phyloP scores from a whole-genome alignment of 2,888 invertebrate species.

The Euplagia quadripunctaria region DNA sequence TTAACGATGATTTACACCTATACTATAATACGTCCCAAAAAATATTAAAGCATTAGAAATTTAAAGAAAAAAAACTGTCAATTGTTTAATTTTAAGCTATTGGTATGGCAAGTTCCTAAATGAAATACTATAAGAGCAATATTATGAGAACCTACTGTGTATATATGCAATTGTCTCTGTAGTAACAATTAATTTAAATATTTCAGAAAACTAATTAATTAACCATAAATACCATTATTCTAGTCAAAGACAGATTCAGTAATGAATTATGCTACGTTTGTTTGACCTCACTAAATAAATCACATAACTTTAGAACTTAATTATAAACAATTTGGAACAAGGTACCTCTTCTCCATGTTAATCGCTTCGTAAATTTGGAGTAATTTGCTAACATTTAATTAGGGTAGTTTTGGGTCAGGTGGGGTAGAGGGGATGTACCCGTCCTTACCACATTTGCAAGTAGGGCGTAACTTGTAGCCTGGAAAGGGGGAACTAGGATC shows the following conservation, averaged over 20 bases:
- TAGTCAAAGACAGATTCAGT: background rate
- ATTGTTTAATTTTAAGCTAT: too few relatives aligned
- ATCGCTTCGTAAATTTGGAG: slow-evolving; percentile 5
- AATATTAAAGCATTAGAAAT: too few relatives aligned
- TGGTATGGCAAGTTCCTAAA: too few relatives aligned
- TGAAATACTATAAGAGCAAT: too few relatives aligned
- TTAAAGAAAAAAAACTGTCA: too few relatives aligned
- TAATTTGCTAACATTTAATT: slow-evolving; percentile 22
- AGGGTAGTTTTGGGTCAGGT: slow-evolving; percentile 15
- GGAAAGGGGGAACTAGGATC: background rate
- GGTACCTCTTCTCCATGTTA: slow-evolving; percentile 6
- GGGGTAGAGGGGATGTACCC: background rate
- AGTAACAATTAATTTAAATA: too few relatives aligned
- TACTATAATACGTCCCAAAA: too few relatives aligned
- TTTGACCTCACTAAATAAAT: slow-evolving; percentile 24
- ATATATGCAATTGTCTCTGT: too few relatives aligned
- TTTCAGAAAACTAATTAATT: background rate
- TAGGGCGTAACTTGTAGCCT: background rate
- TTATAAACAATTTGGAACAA: slow-evolving; percentile 28
- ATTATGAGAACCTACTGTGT: background rate
- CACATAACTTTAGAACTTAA: slow-evolving; percentile 36
- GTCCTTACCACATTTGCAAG: background rate
- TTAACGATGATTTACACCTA: too few relatives aligned
- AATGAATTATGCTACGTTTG: slow-evolving; percentile 1
- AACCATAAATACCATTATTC: background rate